Evolutionary conservation across 2,113 vertebrate genomes (phyloP), one percentile per base, ranked within the genome.

Genomic region (Callipepla squamata): DNA sequence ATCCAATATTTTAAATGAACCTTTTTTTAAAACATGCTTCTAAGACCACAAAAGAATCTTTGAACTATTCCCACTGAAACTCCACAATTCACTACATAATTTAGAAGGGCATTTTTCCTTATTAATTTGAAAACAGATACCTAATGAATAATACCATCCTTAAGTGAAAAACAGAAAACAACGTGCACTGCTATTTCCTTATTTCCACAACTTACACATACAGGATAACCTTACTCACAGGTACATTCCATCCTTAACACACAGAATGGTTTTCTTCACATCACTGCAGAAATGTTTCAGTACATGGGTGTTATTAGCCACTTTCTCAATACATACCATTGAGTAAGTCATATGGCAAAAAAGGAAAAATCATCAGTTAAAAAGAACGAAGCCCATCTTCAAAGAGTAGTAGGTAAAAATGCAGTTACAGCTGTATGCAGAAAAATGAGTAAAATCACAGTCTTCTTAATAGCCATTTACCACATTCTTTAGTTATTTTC

Each of bases 381-480:
- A 42, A 59, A 55, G 4, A 80, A 78, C 45, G 5, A 63, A 70
- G 7, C 48, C n/a, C 20, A 70, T 32, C 78, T 44, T 92, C 48
- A 75, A 61, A 88, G 78, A 86, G 20, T 28, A 68, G 3, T 18
- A 59, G 13, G 19, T 34, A 88, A 73, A 92, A 95, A 90, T 16
- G 30, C 30, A 73, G 26, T 70, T 80, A 89, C 32, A 50, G 11
- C 7, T 83, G 11, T 47, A 47, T 8, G 40, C 69, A 1, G 1
- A 38, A 89, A 38, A 73, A 51, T 2, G 0, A 40, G 22, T 15
- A 26, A 75, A 57, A 61, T 72, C 80, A 79, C 11, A 9, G 34
- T 34, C n/a, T 19, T 57, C 30, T 11, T 57, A 30, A 68, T 55
- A 67, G 7, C 30, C 67, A 36, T 44, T 69, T 89, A 70, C 3